phyloP scores from a whole-genome alignment of 2,113 vertebrate species.

The Pao palembangensis region DNA sequence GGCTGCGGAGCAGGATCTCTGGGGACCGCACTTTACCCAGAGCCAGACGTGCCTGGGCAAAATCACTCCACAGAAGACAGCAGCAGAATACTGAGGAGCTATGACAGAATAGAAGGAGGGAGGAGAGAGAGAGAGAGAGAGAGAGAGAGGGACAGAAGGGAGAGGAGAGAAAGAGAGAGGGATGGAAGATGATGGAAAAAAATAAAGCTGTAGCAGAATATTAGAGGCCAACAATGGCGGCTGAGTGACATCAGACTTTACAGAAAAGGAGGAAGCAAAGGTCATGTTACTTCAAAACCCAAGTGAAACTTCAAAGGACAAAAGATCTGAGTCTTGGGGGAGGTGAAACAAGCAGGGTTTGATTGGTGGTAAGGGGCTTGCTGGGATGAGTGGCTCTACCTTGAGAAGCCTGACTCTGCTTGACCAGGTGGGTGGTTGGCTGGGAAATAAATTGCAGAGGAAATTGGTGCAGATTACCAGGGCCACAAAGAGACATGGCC shows the following conservation, averaged over 20 bases:
- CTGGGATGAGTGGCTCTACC: constrained; percentile 69
- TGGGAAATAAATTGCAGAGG: constrained; percentile 72
- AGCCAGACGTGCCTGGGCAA: constrained; percentile 99
- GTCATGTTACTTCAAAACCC: constrained; percentile 3
- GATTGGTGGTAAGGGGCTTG: constrained; percentile 57
- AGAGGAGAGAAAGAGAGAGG: constrained; percentile 24
- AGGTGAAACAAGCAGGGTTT: constrained; percentile 26
- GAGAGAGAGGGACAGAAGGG: too few relatives aligned
- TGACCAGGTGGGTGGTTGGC: constrained; percentile 71
- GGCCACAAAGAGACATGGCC: constrained; percentile 69
- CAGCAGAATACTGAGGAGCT: constrained; percentile 98
- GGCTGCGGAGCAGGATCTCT: constrained; percentile 93
- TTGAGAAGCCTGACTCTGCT: constrained; percentile 67
- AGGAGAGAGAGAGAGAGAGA: constrained; percentile 36
- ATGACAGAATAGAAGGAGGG: constrained; percentile 73
- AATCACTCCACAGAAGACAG: constrained; percentile 99
- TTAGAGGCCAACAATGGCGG: constrained; percentile 27
- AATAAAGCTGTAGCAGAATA: constrained; percentile 15
- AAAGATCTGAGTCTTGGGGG: constrained; percentile 28
- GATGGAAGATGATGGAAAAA: constrained; percentile 40
- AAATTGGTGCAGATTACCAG: constrained; percentile 74
- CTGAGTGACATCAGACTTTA: constrained; percentile 9
- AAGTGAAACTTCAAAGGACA: constrained; percentile 43
- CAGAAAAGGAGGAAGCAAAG: constrained; percentile 14
- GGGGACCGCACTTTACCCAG: constrained; percentile 99